Percentiles rank a stretch among this genome's conserved stretches.
phyloP scores from a whole-genome alignment of 2,113 vertebrate species.

The Gyps fulvus region DNA sequence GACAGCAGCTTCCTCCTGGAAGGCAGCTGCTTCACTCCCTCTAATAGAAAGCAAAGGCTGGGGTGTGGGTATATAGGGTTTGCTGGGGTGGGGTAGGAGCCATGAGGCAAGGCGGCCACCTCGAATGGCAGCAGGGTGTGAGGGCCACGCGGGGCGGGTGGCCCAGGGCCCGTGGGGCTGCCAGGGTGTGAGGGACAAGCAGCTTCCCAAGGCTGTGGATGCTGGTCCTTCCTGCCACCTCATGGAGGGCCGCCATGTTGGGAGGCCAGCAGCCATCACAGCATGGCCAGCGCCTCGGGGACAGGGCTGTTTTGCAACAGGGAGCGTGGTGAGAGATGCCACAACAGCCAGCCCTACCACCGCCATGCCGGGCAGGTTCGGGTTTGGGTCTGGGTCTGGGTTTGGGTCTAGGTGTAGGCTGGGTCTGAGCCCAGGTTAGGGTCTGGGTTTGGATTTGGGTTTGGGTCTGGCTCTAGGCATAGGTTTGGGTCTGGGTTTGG shows the following conservation, averaged over 20 bases:
- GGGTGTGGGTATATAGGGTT: too few relatives aligned
- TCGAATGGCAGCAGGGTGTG: rapidly evolving
- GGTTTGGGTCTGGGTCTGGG: background rate
- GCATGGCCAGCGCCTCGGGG: rapidly evolving
- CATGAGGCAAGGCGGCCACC: too few relatives aligned
- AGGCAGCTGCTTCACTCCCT: rapidly evolving
- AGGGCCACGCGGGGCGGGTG: rapidly evolving
- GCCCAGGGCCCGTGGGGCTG: background rate
- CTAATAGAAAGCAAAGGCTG: rapidly evolving
- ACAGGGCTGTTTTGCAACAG: background rate
- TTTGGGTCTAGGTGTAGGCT: background rate
- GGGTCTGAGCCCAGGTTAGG: too few relatives aligned
- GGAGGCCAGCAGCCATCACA: background rate
- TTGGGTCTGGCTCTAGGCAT: background rate
- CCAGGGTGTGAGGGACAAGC: background rate
- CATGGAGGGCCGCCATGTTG: rapidly evolving
- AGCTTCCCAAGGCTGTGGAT: rapidly evolving
- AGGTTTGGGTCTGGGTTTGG: too few relatives aligned
- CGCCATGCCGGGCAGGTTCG: rapidly evolving
- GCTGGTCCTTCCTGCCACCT: background rate
- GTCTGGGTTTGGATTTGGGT: background rate
- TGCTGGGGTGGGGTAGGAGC: background rate
- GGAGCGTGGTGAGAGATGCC: rapidly evolving
- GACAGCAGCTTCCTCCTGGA: background rate
- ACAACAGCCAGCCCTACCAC: background rate